Conservation (phyloP, 1,140 invertebrate genomes). For the Brachionus paranguensis region DNA sequence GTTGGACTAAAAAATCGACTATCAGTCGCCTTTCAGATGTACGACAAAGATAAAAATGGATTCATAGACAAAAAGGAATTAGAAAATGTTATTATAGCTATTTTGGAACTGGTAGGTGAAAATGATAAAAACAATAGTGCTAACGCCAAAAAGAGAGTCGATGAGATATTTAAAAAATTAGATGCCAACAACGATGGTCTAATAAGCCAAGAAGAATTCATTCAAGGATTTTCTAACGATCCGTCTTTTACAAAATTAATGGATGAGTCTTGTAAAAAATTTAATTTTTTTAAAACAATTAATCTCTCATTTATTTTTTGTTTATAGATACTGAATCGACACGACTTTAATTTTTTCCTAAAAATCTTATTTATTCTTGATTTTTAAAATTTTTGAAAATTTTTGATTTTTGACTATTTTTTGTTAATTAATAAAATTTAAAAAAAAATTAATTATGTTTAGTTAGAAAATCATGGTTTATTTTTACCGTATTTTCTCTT, state of each 20-base stretch:
- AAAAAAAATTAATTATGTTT: too few relatives aligned
- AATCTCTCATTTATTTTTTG: neutral
- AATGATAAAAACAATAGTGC: neutral
- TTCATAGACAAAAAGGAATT: slow-evolving; percentile 35
- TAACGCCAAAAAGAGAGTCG: slow-evolving; percentile 14
- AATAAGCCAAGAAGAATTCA: slow-evolving; percentile 16
- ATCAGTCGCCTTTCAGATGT: slow-evolving; percentile 22
- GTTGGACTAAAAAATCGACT: neutral
- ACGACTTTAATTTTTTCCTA: neutral
- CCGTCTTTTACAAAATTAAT: neutral
- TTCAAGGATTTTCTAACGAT: neutral
- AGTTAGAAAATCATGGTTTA: too few relatives aligned
- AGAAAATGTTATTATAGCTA: neutral
- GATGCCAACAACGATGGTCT: neutral
- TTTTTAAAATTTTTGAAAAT: too few relatives aligned
- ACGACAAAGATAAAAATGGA: slow-evolving; percentile 37
- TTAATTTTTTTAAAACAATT: neutral
- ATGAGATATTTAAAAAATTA: neutral
- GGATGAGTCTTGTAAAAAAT: neutral
- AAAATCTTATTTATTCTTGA: too few relatives aligned
- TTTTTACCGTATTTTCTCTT: too few relatives aligned
- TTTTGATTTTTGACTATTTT: too few relatives aligned
- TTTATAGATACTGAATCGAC: neutral
- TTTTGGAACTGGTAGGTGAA: slow-evolving; percentile 35
- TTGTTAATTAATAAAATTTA: too few relatives aligned